Percentiles rank a stretch among this genome's conserved stretches.
These are phyloP conservation scores for Channa maculata DNA, from an alignment of 2,113 vertebrate genomes.

Conservation along the genomic window DNA sequence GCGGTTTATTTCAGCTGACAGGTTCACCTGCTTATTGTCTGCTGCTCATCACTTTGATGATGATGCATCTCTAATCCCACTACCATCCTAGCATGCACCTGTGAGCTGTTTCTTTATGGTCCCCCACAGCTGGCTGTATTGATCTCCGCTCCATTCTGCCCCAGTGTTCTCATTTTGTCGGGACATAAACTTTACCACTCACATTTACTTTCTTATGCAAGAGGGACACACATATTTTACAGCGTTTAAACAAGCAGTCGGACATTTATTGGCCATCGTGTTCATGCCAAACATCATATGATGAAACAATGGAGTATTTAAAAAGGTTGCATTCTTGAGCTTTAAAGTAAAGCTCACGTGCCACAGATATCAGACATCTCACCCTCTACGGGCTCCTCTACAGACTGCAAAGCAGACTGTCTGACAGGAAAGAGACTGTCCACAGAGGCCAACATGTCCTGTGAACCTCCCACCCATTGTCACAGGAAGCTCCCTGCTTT, in stretches of 20 bases:
- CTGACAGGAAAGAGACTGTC: slow-evolving; percentile 38
- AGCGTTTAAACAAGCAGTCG: background rate
- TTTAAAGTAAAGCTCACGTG: background rate
- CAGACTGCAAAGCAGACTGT: slow-evolving; percentile 17
- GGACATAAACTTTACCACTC: background rate
- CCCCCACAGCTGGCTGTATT: slow-evolving; percentile 25
- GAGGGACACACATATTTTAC: background rate
- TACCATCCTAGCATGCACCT: slow-evolving; percentile 25
- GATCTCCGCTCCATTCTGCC: slow-evolving; percentile 10
- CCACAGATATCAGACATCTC: background rate
- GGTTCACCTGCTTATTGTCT: slow-evolving; percentile 15
- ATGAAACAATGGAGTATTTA: background rate
- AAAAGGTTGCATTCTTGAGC: background rate
- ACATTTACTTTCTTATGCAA: background rate
- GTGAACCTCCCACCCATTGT: slow-evolving; percentile 64
- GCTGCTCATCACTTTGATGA: slow-evolving; percentile 51
- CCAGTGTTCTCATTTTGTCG: background rate
- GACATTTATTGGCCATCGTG: background rate
- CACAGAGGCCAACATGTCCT: slow-evolving; percentile 45
- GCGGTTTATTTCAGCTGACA: slow-evolving; percentile 62
- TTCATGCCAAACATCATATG: background rate
- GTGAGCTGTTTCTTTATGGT: slow-evolving; percentile 10
- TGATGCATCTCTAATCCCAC: slow-evolving; percentile 26
- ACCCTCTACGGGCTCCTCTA: slow-evolving; percentile 8
- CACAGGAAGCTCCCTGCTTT: slow-evolving; percentile 67